phyloP scores from a whole-genome alignment of 2,888 invertebrate species.

The Latheticus oryzae region DNA sequence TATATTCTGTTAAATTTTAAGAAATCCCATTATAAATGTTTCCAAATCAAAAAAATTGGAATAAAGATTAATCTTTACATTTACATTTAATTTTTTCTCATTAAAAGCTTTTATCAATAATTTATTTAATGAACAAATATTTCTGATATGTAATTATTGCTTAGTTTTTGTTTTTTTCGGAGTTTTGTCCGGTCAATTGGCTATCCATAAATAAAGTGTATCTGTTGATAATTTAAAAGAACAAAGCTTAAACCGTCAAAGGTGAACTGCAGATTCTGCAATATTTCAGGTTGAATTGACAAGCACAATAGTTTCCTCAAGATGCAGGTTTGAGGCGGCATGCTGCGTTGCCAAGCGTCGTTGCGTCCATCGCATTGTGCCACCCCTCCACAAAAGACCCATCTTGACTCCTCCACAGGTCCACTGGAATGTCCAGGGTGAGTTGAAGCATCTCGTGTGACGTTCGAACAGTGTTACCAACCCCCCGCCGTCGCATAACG shows the following conservation, averaged over 20 bases:
- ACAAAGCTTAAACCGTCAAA: conserved; percentile 45
- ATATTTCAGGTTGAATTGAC: conserved; percentile 63
- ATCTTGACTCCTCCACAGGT: conserved; percentile 43
- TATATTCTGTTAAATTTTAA: too few species aligned
- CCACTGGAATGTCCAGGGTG: conserved; percentile 60
- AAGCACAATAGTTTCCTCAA: conserved; percentile 62
- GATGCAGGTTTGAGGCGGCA: conserved; percentile 62
- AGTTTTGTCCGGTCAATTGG: too few species aligned
- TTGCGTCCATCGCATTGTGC: conserved; percentile 4
- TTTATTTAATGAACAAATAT: too few species aligned
- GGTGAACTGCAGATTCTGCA: conserved; percentile 60
- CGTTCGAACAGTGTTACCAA: conserved; percentile 58
- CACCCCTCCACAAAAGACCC: conserved; percentile 50
- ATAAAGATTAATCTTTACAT: too few species aligned
- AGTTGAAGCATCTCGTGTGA: conserved; percentile 60
- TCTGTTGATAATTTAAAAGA: conserved; percentile 42
- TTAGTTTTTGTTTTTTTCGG: too few species aligned
- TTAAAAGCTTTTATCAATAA: too few species aligned
- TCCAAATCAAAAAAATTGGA: too few species aligned
- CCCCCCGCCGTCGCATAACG: conserved; percentile 60
- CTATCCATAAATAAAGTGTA: too few species aligned
- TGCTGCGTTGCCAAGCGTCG: conserved; percentile 53
- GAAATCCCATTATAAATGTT: too few species aligned
- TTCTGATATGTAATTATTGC: too few species aligned
- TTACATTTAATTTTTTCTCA: too few species aligned